Evolutionary conservation across 2,888 invertebrate species (phyloP), one percentile per base, ranked within the genome.

Genomic region (Escarpia spicata): DNA sequence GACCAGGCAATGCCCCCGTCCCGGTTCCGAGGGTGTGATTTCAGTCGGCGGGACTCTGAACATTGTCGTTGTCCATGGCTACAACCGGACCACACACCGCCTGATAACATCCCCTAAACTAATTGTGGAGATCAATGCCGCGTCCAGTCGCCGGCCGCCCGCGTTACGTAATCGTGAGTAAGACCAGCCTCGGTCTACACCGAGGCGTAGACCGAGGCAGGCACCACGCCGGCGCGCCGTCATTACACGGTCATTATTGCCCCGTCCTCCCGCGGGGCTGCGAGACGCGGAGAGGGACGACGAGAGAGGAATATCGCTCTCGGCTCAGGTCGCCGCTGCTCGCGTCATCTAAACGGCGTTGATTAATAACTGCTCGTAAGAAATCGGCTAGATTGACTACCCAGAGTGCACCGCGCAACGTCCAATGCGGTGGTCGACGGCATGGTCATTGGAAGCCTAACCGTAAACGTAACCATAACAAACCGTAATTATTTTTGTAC

Each of bases 81-180:
- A 75, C n/a, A 26, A 15, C 1, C 75, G 4, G 75, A 75, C 3
- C 19, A 26, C 75, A 75, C 75, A 26, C 75, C 26, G n/a, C 75
- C 75, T 9, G 75, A 75, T 75, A 75, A 75, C 75, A 75, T 75
- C 75, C 75, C 75, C 75, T 75, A 75, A 75, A n/a, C n/a, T 75
- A 75, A 75, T 75, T 75, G 75, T 75, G 26, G 26, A 75, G 75
- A 75, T 75, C 75, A 75, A 75, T 75, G 75, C 75, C 75, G 75
- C 19, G 75, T 75, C 26, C 75, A 26, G 75, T 75, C 75, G n/a
- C 19, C 75, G 75, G 4, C 75, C 75, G 75, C 3, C 19, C 75
- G n/a, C 19, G 75, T 75, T 15, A 75, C n/a, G 75, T n/a, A 75
- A 75, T 3, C 26, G 26, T n/a, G 26, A 75, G 75, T 75, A 75